Base-by-base conservation (phyloP, 2,888 invertebrate species). In the Scaptomyza polygonia region DNA sequence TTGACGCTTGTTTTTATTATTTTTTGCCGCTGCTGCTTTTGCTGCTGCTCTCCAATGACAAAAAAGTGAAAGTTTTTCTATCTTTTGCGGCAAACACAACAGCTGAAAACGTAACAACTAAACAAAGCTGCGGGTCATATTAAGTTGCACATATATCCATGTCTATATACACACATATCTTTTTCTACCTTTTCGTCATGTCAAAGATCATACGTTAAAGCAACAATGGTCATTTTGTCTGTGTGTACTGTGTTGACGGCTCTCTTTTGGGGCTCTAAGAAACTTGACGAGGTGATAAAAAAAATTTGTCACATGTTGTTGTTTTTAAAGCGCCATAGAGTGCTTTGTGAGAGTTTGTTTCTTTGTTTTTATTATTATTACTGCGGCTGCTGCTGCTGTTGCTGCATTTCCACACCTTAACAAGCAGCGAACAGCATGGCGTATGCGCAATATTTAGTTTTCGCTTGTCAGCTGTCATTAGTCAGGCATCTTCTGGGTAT, bases 291-390 rank as follows among this genome's bases (percentile, higher is more conserved):
- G 72, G 71, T 54, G 70, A 82, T 81, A 73, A 82, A 79, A 73
- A 83, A 86, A 84, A 82, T 82, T 80, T 86, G 86, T 84, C 86
- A 86, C 86, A 86, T 80, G 71, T 83, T 69, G 73, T 80, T 72
- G n/a, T n/a, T n/a, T n/a, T n/a, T n/a, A n/a, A n/a, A n/a, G n/a
- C n/a, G n/a, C n/a, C n/a, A n/a, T n/a, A n/a, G n/a, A n/a, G n/a
- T n/a, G n/a, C n/a, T n/a, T n/a, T n/a, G n/a, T n/a, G n/a, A n/a
- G n/a, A n/a, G n/a, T n/a, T n/a, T n/a, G n/a, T n/a, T 34, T 58
- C 61, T 59, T 63, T 65, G 62, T 63, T 42, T 12, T 42, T 18
- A 5, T 21, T 42, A 6, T 34, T 30, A 16, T 29, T 30, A 9
- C 18, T 47, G n/a, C 14, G 5, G n/a, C 36, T 30, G 9, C 30